Evolutionary conservation across 2,113 vertebrate genomes (phyloP).

Genomic region (Piprites chloris): DNA sequence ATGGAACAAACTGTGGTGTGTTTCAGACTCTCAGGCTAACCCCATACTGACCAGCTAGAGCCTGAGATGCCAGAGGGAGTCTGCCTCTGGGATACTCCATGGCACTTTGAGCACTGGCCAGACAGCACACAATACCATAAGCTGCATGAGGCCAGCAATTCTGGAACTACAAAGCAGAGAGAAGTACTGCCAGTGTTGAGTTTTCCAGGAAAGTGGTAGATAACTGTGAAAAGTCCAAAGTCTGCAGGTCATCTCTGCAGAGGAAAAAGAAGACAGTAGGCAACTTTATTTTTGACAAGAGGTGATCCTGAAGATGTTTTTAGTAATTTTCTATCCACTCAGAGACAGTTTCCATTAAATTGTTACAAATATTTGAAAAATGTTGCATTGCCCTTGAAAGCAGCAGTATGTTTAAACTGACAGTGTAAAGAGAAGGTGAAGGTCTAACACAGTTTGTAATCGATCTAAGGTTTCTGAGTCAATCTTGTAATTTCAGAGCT

Average conservation of each 20-base stretch:
- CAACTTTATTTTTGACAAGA: neutral
- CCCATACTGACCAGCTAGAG: neutral
- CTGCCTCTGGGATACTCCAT: accelerated
- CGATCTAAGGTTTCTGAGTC: neutral
- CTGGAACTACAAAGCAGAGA: neutral
- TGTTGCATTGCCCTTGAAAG: neutral
- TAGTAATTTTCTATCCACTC: neutral
- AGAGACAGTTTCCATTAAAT: neutral
- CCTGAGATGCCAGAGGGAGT: neutral
- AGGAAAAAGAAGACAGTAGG: neutral
- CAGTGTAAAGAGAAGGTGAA: neutral
- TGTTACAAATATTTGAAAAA: neutral
- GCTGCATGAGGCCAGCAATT: neutral
- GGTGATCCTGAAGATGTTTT: neutral
- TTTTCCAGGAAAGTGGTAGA: neutral
- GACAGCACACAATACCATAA: neutral
- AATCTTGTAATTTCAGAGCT: neutral
- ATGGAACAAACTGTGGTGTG: neutral
- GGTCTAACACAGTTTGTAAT: neutral
- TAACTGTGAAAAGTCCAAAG: neutral
- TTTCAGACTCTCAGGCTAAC: neutral
- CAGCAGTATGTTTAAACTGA: neutral
- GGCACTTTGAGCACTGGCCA: neutral
- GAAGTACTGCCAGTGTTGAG: neutral
- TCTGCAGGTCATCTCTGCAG: neutral